Evolutionary conservation across 2,113 vertebrate species (phyloP).

Genomic region (Saccopteryx bilineata): DNA sequence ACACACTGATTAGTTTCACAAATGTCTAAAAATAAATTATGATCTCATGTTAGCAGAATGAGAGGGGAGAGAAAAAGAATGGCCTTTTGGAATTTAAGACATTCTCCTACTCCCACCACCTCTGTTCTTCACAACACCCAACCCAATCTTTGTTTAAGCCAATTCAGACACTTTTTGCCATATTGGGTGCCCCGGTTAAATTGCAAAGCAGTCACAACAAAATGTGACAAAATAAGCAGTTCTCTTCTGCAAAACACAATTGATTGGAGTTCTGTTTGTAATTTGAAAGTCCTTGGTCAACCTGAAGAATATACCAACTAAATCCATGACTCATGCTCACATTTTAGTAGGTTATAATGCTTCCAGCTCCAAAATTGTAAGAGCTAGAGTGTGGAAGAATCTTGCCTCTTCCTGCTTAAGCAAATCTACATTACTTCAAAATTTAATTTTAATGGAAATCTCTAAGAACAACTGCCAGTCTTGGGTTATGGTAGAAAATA

Average conservation of each 20-base stretch:
- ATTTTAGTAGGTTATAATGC: not conserved
- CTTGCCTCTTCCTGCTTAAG: conserved; percentile 5
- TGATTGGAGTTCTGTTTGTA: not conserved
- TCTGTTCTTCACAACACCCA: not conserved
- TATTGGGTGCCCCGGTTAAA: not conserved
- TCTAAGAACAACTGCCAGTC: not conserved
- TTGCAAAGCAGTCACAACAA: not conserved
- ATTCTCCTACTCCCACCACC: not conserved
- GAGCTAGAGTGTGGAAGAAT: not conserved
- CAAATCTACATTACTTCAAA: conserved; percentile 41
- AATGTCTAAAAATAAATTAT: not conserved
- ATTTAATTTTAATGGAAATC: conserved; percentile 38
- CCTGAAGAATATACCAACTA: not conserved
- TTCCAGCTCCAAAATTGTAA: not conserved
- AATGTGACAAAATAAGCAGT: not conserved
- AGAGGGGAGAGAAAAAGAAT: not conserved
- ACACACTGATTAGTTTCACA: not conserved
- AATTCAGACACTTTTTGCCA: not conserved
- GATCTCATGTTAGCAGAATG: not conserved
- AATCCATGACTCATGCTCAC: not conserved
- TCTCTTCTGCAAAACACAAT: not conserved
- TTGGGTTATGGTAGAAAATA: conserved; percentile 46
- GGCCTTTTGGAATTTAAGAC: not conserved
- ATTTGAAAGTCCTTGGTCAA: not conserved
- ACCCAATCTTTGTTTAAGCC: not conserved